Percentiles rank a stretch among this genome's conserved stretches.
Conservation (phyloP, 2,888 invertebrate species). For the Rapana venosa region DNA sequence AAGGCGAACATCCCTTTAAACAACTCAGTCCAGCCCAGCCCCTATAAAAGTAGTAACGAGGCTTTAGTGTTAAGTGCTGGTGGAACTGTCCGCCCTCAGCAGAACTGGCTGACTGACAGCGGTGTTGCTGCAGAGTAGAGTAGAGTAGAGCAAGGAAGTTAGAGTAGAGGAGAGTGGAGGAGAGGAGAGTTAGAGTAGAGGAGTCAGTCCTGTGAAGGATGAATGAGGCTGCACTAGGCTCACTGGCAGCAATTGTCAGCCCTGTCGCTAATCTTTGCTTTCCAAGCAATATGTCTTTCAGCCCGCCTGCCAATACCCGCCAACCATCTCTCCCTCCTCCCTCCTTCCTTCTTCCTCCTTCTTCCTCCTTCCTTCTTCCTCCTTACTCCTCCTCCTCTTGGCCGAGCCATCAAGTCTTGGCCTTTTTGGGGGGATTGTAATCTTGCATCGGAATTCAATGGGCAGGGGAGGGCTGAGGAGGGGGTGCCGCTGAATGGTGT, state of each 20-base stretch:
- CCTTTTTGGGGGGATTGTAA: conserved; percentile 49
- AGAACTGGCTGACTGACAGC: too few relatives aligned
- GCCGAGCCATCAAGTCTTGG: conserved; percentile 42
- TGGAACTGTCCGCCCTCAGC: too few relatives aligned
- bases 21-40: too few relatives aligned
- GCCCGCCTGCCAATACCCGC: conserved; percentile 39
- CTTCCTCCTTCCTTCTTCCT: neutral
- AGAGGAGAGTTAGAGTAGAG: too few relatives aligned
- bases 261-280: conserved; percentile 49
- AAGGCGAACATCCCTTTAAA: too few relatives aligned
- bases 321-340: neutral
- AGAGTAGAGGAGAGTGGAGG: too few relatives aligned
- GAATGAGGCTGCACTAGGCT: conserved; percentile 9
- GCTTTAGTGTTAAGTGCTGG: too few relatives aligned
- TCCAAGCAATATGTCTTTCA: conserved; percentile 52
- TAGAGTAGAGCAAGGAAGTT: too few relatives aligned
- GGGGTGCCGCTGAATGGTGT: neutral
- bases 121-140: too few relatives aligned
- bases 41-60: too few relatives aligned
- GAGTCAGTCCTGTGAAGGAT: neutral
- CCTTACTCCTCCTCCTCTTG: neutral
- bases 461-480: conserved; percentile 23
- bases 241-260: conserved; percentile 26
- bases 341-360: neutral
- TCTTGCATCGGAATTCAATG: conserved; percentile 51